Base-by-base conservation (phyloP, 1,140 invertebrate genomes). In the Macrobrachium nipponense region DNA sequence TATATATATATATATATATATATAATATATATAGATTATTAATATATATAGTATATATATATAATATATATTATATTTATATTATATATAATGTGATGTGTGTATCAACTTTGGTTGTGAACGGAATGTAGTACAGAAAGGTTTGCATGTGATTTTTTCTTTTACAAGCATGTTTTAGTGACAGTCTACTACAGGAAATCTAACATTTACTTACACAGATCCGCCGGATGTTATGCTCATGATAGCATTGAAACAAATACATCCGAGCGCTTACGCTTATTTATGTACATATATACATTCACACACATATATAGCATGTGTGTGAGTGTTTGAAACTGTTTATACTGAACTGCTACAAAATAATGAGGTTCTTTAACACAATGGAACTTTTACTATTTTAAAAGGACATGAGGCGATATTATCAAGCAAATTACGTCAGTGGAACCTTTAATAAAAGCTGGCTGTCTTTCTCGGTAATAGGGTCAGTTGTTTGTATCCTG, bases 1-100 rank as follows among this genome's bases (percentile, higher is more conserved):
- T 66, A 66, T 66, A 66, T 27, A 66, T 66, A 66, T 66, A 66
- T 27, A 66, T 66, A 66, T 66, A 66, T 27, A 66, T 66, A 66
- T 66, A 66, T 27, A 66, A 66, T 66, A 66, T 66, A 66, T 27
- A 66, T 66, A 66, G 5, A 66, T 27, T n/a, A n/a, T n/a, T n/a
- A n/a, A 66, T 66, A 66, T 66, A 66, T 27, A 62, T 62, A 62
- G n/a, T 62, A 62, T n/a, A 62, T 62, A 62, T 62, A 36, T 36
- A 36, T 36, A 36, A 66, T 27, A 66, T 66, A 66, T 66, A 66
- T 27, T 66, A 66, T 66, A 66, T 27, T 7, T 66, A 66, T 66
- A 66, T 27, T 7, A n/a, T 66, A 66, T 66, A 66, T 27, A 66
- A 23, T 66, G 14, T 66, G 14, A 7, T 66, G 23, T 66, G 23